Percentiles rank a stretch among this genome's conserved stretches.
These are phyloP conservation scores for Anarrhichthys ocellatus DNA, from an alignment of 2,113 vertebrate species.

Conservation along the genomic window DNA sequence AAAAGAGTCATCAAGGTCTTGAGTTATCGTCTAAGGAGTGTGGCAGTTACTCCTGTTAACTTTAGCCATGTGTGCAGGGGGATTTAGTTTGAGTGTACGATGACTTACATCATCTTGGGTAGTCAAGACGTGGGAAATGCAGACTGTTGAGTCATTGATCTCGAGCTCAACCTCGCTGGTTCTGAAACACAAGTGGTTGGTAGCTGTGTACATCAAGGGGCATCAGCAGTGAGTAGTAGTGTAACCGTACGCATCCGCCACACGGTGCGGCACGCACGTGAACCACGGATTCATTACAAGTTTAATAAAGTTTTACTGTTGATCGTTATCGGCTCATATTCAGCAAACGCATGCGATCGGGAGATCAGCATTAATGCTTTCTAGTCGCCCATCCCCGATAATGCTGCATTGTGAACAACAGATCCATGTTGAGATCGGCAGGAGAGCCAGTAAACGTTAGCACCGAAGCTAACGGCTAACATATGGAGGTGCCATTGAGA, in stretches of 20 bases:
- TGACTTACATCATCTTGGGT: slow-evolving; percentile 20
- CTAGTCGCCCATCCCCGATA: not conserved
- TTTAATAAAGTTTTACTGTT: not conserved
- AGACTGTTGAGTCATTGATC: slow-evolving; percentile 45
- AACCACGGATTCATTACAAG: not conserved
- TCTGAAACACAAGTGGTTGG: slow-evolving; percentile 20
- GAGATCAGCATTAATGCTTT: not conserved
- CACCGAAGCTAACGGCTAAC: not conserved
- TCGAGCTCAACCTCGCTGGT: slow-evolving; percentile 3
- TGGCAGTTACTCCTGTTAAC: slow-evolving; percentile 20
- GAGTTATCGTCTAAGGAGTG: slow-evolving; percentile 50
- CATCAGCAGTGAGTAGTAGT: not conserved
- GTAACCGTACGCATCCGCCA: not conserved
- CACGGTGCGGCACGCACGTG: not conserved
- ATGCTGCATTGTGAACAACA: not conserved
- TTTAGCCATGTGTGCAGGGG: slow-evolving; percentile 36
- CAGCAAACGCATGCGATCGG: not conserved
- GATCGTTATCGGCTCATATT: not conserved
- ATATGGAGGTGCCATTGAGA: not conserved
- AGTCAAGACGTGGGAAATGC: slow-evolving; percentile 43
- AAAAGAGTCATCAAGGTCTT: slow-evolving; percentile 41
- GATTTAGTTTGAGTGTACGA: slow-evolving; percentile 33
- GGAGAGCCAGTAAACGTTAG: not conserved
- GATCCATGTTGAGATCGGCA: not conserved
- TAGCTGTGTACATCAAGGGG: not conserved